Percentiles rank a stretch among this genome's conserved stretches.
phyloP scores from a whole-genome alignment of 2,888 invertebrate species.

The Emmelina monodactyla region DNA sequence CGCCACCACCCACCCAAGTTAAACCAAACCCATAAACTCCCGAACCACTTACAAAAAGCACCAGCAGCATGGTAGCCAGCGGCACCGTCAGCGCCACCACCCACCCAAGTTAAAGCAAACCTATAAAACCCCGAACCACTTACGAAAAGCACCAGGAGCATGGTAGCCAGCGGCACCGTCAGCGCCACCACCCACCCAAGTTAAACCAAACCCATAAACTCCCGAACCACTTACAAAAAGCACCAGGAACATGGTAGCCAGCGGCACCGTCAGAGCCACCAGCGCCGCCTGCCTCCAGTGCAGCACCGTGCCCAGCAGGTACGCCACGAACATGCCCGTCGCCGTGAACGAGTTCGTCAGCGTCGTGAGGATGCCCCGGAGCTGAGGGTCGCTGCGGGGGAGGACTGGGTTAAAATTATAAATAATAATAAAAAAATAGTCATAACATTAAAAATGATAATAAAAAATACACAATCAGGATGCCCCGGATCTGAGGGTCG shows the following conservation, averaged over 20 bases:
- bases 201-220: too few relatives aligned
- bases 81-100: slow-evolving; percentile 56
- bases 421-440: too few relatives aligned
- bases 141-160: slow-evolving; percentile 60
- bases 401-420: too few relatives aligned
- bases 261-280: slow-evolving; percentile 51
- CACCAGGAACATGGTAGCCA: slow-evolving; percentile 57
- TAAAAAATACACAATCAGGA: too few relatives aligned
- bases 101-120: too few relatives aligned
- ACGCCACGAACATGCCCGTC: slow-evolving; percentile 59
- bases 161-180: slow-evolving; percentile 52
- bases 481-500: slow-evolving; percentile 60
- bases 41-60: slow-evolving; percentile 61
- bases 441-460: too few relatives aligned
- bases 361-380: slow-evolving; percentile 62
- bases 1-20: slow-evolving; percentile 49
- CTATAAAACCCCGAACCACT: too few relatives aligned
- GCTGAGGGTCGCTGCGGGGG: slow-evolving; percentile 57
- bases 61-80: slow-evolving; percentile 52
- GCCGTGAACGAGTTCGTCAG: slow-evolving; percentile 55
- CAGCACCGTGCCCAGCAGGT: slow-evolving; percentile 55
- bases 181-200: slow-evolving; percentile 53
- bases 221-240: slow-evolving; percentile 61
- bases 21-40: too few relatives aligned
- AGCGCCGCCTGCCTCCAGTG: slow-evolving; percentile 63